A percentile compares a stretch with the other conserved stretches of the same genome.
Evolutionary conservation across 1,140 invertebrate genomes (phyloP).

Genomic region (Atta cephalotes): DNA sequence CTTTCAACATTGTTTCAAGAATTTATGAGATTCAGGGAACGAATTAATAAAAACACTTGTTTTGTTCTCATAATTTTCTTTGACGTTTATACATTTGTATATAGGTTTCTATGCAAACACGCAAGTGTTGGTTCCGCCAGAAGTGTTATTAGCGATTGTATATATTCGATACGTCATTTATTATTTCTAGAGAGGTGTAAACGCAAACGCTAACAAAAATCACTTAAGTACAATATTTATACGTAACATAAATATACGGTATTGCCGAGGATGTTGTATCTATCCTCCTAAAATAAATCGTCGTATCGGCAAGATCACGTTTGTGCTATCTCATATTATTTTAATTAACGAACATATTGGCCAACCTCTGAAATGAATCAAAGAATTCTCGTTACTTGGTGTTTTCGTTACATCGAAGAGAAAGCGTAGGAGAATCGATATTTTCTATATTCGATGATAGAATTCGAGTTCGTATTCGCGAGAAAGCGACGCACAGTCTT

Average conservation of each 20-base stretch:
- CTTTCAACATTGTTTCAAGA: conserved; percentile 2
- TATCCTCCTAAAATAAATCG: conserved; percentile 28
- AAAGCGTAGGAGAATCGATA: conserved; percentile 7
- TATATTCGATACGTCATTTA: conserved; percentile 69
- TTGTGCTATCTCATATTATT: conserved; percentile 58
- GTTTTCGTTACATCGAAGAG: conserved; percentile 10
- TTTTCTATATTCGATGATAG: conserved; percentile 26
- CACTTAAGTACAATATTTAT: conserved; percentile 71
- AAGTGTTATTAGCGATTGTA: conserved; percentile 75
- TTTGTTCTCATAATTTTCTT: conserved; percentile 71
- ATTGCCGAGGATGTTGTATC: not conserved
- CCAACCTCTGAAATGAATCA: not conserved
- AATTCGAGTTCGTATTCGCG: conserved; percentile 25
- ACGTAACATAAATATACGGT: conserved; percentile 56
- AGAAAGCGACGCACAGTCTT: conserved; percentile 17
- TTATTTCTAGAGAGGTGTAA: conserved; percentile 73
- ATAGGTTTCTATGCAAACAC: conserved; percentile 83
- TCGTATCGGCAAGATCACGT: conserved; percentile 54
- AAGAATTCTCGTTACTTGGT: not conserved
- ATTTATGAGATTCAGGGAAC: not conserved
- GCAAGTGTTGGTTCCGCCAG: conserved; percentile 82
- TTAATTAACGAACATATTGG: conserved; percentile 35
- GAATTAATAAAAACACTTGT: conserved; percentile 38
- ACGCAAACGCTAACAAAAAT: conserved; percentile 69
- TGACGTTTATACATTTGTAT: conserved; percentile 80